Conservation (phyloP, 2,797 vertebrate species). For the Uromys caudimaculatus region DNA sequence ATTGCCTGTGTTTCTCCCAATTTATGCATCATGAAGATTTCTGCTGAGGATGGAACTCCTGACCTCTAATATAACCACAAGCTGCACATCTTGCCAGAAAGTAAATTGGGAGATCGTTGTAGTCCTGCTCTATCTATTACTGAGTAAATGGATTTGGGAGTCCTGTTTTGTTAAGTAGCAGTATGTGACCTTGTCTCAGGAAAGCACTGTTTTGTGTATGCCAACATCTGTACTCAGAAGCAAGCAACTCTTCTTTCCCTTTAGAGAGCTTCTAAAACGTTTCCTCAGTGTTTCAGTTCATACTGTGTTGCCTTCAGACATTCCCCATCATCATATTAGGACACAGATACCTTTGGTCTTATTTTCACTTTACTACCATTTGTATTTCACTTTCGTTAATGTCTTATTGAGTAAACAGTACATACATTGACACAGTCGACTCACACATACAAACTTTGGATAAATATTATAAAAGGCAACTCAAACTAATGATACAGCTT, state of each 20-base stretch:
- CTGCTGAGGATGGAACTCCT: background rate
- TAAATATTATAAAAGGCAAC: background rate
- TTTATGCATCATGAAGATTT: slow-evolving; percentile 31
- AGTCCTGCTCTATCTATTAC: background rate
- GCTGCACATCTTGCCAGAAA: background rate
- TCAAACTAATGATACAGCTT: background rate
- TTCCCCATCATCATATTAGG: background rate
- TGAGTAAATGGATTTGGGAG: background rate
- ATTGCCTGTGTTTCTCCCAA: background rate
- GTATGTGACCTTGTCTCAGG: background rate
- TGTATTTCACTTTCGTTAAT: background rate
- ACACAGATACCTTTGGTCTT: background rate
- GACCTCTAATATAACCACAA: background rate
- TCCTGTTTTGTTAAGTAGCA: slow-evolving; percentile 20
- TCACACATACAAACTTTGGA: background rate
- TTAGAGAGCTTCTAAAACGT: slow-evolving; percentile 17
- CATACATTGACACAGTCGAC: background rate
- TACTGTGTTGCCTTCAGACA: background rate
- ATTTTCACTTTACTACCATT: background rate
- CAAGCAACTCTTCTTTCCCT: background rate
- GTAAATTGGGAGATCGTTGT: background rate
- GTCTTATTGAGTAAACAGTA: background rate
- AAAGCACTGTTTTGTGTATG: background rate
- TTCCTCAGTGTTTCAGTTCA: background rate
- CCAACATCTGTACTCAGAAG: background rate